Evolutionary conservation across 2,888 invertebrate species (phyloP), one percentile per base, ranked within the genome.

Genomic region (Drosophila melanosoma): DNA sequence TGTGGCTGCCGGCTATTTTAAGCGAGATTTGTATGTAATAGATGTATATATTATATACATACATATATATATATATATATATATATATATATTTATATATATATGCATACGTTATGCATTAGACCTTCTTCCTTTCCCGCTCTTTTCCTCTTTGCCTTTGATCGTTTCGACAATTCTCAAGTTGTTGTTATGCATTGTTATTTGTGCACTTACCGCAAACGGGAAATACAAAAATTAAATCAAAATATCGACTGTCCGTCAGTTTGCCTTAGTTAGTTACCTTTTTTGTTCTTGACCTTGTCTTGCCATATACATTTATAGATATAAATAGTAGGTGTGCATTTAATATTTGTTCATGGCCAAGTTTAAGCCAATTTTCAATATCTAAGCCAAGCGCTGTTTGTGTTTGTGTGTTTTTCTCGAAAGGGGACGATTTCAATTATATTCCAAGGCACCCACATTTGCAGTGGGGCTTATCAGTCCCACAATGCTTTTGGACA

Each of bases 321-420:
- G 74, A 81, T 62, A n/a, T 17, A 10, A 35, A 17, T n/a, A 32
- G n/a, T 52, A 33, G 12, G 2, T 23, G 74, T 45, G 23, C 15
- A 15, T 45, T 8, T 87, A 83, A 89, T 87, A 77, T 79, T 74
- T 76, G 60, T 76, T 81, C 86, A 87, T 53, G 86, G 86, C 61
- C 86, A 84, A 61, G 70, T 71, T 76, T 86, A 89, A 87, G 83
- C 86, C 87, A 83, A 89, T 87, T 89, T 79, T 71, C 65, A 67
- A 78, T 68, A 70, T 40, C 26, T 33, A 45, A 23, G 23, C 20
- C 17, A 59, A 42, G 38, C 23, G 5, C 36, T 40, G 15, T 36
- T 12, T 10, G 32, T n/a, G 15, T 10, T 26, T n/a, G 15, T 49
- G 15, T 48, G 12, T 20, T 15, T 42, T 15, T 4, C 45, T 23